Base-by-base conservation (phyloP, 1,140 invertebrate species). In the Drosophila orena region DNA sequence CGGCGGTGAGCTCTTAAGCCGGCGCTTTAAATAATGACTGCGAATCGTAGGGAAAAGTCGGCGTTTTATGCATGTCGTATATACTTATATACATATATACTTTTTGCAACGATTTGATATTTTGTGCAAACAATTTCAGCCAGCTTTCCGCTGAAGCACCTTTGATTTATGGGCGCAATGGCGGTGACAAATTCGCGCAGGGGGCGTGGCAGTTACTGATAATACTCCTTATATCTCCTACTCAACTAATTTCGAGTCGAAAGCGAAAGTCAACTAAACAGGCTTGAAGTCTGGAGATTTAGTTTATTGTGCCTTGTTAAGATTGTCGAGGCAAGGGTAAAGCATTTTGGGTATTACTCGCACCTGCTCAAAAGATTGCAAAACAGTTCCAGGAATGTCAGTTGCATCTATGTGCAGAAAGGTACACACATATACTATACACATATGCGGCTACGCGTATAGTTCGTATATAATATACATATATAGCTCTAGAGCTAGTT, bases 1-100 rank as follows among this genome's bases (percentile, higher is more conserved):
- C 62, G 46, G 62, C 50, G 47, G 37, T 83, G 75, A 86, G 83
- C 70, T 55, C 44, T 77, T 86, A 88, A 86, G 84, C 83, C 74
- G 75, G 70, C 59, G 83, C 83, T 89, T 83, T 83, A 86, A 86
- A 83, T 89, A 86, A 86, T 88, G 83, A 69, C 79, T 72, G 59
- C 83, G 79, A 79, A 88, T 83, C 76, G 75, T 49, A 71, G 49
- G 74, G 69, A 78, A 86, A 69, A 59, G 24, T 59, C 46, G 14
- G 55, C 49, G 47, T 52, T 65, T 38, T 55, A 53, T 65, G 43
- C 22, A 61, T 40, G 44, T 60, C 55, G 44, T 52, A 78, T 70
- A 44, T n/a, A n/a, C n/a, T n/a, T n/a, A n/a, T n/a, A n/a, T n/a
- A n/a, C n/a, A n/a, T n/a, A n/a, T 57, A 61, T 68, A 30, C 72